Percentiles rank a stretch among this genome's conserved stretches.
phyloP scores from a whole-genome alignment of 2,888 invertebrate genomes.

The Leptopilina myrica region DNA sequence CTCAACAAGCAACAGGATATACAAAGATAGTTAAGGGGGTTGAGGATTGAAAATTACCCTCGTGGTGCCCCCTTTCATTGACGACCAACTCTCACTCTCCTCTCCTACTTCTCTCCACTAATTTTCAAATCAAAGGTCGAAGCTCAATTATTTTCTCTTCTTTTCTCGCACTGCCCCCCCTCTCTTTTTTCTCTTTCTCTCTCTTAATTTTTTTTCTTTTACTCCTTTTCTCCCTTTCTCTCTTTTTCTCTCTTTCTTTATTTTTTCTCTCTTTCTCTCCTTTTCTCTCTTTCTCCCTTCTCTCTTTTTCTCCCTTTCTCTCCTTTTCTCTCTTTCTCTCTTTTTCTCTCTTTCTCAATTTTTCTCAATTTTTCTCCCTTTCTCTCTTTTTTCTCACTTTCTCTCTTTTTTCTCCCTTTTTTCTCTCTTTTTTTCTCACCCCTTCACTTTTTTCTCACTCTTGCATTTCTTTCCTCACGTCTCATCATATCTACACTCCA shows the following conservation, averaged over 20 bases:
- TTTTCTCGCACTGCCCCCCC: no score
- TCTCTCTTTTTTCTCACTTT: no score
- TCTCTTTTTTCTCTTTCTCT: no score
- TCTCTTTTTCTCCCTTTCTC: background rate
- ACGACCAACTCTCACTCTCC: background rate
- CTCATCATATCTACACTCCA: background rate
- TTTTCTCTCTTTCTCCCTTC: background rate
- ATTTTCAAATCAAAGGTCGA: conserved; percentile 24
- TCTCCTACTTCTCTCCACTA: background rate
- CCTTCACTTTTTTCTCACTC: background rate
- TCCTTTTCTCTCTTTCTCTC: no score
- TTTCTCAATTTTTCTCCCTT: background rate
- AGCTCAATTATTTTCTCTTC: background rate
- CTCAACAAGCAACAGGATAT: conserved; percentile 37
- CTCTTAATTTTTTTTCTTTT: background rate
- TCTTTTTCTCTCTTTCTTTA: no score
- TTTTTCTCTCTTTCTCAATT: background rate
- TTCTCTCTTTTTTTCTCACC: background rate
- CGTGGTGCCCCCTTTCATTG: background rate
- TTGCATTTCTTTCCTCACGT: background rate
- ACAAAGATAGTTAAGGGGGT: background rate
- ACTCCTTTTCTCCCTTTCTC: background rate
- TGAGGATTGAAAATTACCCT: conserved; percentile 9
- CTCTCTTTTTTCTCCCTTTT: no score
- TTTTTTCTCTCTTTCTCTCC: background rate